phyloP scores from a whole-genome alignment of 1,140 invertebrate genomes.

The Dendrolimus punctatus region DNA sequence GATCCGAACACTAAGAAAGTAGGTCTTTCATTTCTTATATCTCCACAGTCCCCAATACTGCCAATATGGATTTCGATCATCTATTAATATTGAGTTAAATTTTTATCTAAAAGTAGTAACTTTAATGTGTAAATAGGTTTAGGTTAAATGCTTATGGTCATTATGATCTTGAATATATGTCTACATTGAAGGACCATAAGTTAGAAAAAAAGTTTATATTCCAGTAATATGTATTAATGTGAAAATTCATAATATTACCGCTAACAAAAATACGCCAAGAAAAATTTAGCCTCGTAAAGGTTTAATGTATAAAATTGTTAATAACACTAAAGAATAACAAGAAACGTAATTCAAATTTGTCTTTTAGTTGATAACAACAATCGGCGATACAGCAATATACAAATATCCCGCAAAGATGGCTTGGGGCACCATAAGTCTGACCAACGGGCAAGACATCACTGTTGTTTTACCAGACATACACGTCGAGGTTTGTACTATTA shows the following conservation, averaged over 20 bases:
- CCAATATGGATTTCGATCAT: no score
- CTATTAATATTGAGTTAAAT: no score
- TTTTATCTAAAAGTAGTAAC: no score
- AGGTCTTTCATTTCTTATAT: slow-evolving; percentile 1
- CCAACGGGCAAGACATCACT: slow-evolving; percentile 65
- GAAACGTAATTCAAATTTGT: slow-evolving; percentile 4
- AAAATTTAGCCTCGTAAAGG: no score
- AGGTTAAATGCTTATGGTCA: no score
- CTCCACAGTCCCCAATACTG: background rate
- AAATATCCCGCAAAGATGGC: slow-evolving; percentile 68
- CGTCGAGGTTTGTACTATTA: slow-evolving; percentile 47
- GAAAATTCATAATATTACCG: no score
- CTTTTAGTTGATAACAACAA: slow-evolving; percentile 38
- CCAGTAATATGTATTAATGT: no score
- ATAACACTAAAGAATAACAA: background rate
- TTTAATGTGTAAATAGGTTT: no score
- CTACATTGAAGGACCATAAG: no score
- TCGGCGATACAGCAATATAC: slow-evolving; percentile 38
- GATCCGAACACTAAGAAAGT: slow-evolving; percentile 38
- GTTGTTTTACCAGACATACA: slow-evolving; percentile 62
- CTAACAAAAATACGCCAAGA: no score
- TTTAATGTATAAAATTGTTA: background rate
- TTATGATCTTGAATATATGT: no score
- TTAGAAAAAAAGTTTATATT: no score
- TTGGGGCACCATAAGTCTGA: slow-evolving; percentile 68